Percentiles rank a stretch among this genome's conserved stretches.
These are phyloP conservation scores for Passerina amoena DNA, from an alignment of 2,113 vertebrate genomes.

Conservation along the genomic window DNA sequence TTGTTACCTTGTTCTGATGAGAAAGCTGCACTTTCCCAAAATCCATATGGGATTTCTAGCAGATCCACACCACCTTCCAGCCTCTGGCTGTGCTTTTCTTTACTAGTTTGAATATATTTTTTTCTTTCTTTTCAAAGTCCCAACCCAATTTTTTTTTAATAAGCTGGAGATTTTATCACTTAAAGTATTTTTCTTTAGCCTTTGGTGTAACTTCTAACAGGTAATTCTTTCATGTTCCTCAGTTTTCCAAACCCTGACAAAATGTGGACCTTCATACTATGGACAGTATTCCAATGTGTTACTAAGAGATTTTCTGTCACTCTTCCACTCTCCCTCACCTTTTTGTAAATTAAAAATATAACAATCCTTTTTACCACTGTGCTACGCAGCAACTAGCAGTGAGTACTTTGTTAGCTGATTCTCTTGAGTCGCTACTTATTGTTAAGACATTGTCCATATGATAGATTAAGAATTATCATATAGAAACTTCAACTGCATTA, in stretches of 20 bases:
- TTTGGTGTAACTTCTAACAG: background rate
- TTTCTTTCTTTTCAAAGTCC: background rate
- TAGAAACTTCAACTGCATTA: background rate
- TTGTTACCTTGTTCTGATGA: background rate
- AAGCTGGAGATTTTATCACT: background rate
- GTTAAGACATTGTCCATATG: background rate
- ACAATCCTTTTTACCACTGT: background rate
- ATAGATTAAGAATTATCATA: background rate
- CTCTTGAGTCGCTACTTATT: background rate
- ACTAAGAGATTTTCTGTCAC: background rate
- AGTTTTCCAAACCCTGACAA: background rate
- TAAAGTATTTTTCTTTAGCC: background rate
- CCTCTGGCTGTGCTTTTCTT: background rate
- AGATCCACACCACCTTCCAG: background rate
- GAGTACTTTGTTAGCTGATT: background rate
- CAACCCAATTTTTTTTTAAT: background rate
- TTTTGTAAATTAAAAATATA: background rate
- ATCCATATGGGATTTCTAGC: background rate
- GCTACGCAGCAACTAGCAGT: background rate
- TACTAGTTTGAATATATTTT: background rate
- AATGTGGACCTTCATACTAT: background rate
- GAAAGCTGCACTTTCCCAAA: background rate
- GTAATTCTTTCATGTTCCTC: background rate
- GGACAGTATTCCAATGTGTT: background rate
- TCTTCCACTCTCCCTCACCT: background rate